Conservation (phyloP, 2,888 invertebrate species). For the Agriopis aurantiaria region DNA sequence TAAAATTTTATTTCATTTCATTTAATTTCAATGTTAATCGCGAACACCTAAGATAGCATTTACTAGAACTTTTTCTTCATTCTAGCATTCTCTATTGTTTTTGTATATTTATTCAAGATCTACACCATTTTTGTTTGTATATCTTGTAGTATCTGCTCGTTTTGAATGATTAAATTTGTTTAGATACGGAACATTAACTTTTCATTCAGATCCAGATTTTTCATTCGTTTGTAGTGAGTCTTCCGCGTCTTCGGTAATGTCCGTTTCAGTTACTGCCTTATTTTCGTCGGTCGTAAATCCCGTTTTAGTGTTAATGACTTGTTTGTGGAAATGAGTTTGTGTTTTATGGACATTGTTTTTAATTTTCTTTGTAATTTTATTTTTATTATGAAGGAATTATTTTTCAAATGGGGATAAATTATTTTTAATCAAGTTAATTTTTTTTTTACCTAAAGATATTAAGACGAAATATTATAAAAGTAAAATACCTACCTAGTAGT, state of each 20-base stretch:
- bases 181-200: background rate
- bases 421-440: background rate
- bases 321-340: conserved; percentile 38
- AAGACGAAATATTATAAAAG: no score
- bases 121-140: no score
- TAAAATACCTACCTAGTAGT: no score
- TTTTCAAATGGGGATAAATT: background rate
- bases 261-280: conserved; percentile 33
- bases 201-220: no score
- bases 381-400: conserved; percentile 18
- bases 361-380: conserved; percentile 17
- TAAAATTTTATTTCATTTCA: no score
- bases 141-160: no score
- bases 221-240: conserved; percentile 32
- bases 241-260: conserved; percentile 20
- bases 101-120: no score
- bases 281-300: conserved; percentile 31
- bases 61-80: no score
- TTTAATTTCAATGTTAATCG: no score
- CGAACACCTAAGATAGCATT: no score
- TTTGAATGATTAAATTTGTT: background rate
- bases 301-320: conserved; percentile 36
- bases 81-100: no score
- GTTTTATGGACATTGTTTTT: conserved; percentile 31
- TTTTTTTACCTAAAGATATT: no score